A percentile compares a stretch with the other conserved stretches of the same genome.
Evolutionary conservation across 2,113 vertebrate genomes (phyloP).

Genomic region (Oreochromis aureus): DNA sequence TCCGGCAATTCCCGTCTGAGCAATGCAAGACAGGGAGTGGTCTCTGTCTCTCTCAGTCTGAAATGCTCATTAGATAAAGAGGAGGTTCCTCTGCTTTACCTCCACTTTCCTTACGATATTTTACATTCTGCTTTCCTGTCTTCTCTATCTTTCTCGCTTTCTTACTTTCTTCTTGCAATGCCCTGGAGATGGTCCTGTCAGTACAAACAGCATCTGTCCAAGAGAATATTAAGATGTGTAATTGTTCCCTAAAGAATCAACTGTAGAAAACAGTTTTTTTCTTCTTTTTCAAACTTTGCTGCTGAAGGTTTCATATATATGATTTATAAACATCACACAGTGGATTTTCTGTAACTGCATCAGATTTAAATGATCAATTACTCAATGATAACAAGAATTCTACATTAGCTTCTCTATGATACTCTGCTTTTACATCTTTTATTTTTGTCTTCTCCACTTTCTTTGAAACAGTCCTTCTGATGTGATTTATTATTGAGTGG

Average conservation of each 20-base stretch:
- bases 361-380: background rate
- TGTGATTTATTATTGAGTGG: background rate
- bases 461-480: background rate
- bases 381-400: background rate
- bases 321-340: background rate
- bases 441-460: background rate
- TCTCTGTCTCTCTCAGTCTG: background rate
- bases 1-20: slow-evolving; percentile 1
- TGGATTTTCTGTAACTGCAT: background rate
- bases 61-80: slow-evolving; percentile 18
- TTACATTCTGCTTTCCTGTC: background rate
- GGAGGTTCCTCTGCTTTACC: background rate
- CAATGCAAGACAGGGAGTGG: background rate
- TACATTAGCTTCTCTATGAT: background rate
- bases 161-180: background rate
- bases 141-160: slow-evolving; percentile 8
- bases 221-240: slow-evolving; percentile 40
- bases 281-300: background rate
- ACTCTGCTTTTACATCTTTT: background rate
- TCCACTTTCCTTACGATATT: background rate
- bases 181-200: slow-evolving; percentile 39
- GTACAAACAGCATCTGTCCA: slow-evolving; percentile 61
- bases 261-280: background rate
- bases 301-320: background rate
- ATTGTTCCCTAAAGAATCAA: slow-evolving; percentile 26